A percentile compares a stretch with the other conserved stretches of the same genome.
These are phyloP conservation scores for Anticlea derivata DNA, from an alignment of 2,888 invertebrate species.

Conservation along the genomic window DNA sequence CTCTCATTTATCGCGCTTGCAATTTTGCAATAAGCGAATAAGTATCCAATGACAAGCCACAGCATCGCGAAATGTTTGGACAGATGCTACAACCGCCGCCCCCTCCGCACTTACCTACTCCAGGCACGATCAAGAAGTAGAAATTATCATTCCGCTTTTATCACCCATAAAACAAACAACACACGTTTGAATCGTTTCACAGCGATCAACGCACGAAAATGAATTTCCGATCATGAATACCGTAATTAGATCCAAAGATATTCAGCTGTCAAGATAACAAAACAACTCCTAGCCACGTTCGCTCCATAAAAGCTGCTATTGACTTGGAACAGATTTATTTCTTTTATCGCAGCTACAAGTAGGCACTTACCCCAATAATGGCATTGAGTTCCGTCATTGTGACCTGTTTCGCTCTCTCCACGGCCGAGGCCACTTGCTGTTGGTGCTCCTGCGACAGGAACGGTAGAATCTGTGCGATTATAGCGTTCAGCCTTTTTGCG, in stretches of 20 bases:
- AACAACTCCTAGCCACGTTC: constrained; percentile 34
- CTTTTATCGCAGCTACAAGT: constrained; percentile 35
- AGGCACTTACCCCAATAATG: constrained; percentile 93
- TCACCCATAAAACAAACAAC: constrained; percentile 58
- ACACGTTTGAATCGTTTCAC: constrained; percentile 62
- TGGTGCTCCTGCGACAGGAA: constrained; percentile 96
- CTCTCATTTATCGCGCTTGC: constrained; percentile 44
- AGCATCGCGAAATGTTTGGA: constrained; percentile 56
- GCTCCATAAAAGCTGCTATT: constrained; percentile 36
- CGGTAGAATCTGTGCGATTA: constrained; percentile 96
- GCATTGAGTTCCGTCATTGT: constrained; percentile 97
- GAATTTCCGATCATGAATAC: constrained; percentile 35
- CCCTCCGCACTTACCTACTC: constrained; percentile 26
- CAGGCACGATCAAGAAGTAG: constrained; percentile 23
- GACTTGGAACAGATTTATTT: constrained; percentile 38
- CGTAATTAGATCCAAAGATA: constrained; percentile 32
- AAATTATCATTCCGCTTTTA: constrained; percentile 53
- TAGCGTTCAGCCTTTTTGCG: constrained; percentile 96
- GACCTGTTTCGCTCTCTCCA: constrained; percentile 97
- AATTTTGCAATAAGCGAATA: constrained; percentile 54
- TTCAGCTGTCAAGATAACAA: constrained; percentile 35
- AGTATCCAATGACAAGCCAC: constrained; percentile 49
- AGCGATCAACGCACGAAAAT: constrained; percentile 52
- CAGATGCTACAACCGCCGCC: constrained; percentile 53
- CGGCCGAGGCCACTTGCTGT: constrained; percentile 96